Conservation (phyloP, 2,113 vertebrate genomes). For the Propithecus coquereli region DNA sequence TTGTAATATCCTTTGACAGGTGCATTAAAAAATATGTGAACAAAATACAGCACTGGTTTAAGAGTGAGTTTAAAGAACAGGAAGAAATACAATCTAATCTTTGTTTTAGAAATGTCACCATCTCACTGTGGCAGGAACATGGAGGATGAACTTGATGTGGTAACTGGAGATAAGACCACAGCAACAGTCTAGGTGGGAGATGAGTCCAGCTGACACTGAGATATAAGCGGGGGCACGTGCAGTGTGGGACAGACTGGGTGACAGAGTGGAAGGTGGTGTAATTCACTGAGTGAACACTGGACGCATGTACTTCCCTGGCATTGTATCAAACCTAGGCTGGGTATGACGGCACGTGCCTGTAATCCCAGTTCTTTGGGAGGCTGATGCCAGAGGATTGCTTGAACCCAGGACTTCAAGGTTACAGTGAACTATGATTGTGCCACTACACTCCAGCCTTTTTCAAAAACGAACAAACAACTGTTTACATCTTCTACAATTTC, state of each 20-base stretch:
- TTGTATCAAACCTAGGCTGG: not conserved
- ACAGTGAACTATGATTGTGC: too few species aligned
- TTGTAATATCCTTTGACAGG: not conserved
- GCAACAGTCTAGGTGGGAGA: not conserved
- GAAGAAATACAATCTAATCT: not conserved
- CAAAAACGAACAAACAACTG: too few species aligned
- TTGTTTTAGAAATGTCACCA: not conserved
- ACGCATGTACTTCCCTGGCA: not conserved
- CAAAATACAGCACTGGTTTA: not conserved
- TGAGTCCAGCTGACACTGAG: not conserved
- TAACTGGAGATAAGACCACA: not conserved
- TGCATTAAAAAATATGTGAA: not conserved
- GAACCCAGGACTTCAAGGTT: too few species aligned
- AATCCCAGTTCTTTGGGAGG: too few species aligned
- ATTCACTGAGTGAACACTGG: not conserved
- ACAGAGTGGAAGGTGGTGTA: not conserved
- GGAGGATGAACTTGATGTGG: not conserved
- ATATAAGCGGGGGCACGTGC: not conserved
- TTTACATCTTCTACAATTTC: too few species aligned
- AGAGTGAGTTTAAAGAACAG: not conserved
- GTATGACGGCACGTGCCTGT: too few species aligned
- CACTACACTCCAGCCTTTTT: too few species aligned
- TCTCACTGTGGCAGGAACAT: not conserved
- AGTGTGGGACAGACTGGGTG: not conserved
- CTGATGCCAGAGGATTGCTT: too few species aligned